Conservation (phyloP, 2,888 invertebrate genomes). For the Acrobasis suavella region DNA sequence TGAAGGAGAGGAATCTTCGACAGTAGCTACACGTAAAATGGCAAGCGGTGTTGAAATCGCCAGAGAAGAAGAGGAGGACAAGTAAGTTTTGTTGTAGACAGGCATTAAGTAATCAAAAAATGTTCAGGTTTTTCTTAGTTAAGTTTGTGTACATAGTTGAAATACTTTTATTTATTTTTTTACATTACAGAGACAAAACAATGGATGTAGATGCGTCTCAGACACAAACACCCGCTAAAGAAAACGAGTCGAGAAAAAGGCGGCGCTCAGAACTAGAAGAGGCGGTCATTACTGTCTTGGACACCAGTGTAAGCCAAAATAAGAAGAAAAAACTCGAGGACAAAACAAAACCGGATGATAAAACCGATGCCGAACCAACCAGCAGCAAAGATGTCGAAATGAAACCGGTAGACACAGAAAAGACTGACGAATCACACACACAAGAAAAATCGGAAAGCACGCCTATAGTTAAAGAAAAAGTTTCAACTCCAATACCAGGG, state of each 20-base stretch:
- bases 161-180: neutral
- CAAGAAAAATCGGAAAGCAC: slow-evolving; percentile 26
- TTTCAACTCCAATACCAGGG: slow-evolving; percentile 24
- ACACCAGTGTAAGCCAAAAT: slow-evolving; percentile 38
- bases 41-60: slow-evolving; percentile 53
- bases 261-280: slow-evolving; percentile 64
- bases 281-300: slow-evolving; percentile 54
- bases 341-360: slow-evolving; percentile 31
- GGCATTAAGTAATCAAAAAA: neutral
- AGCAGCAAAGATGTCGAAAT: slow-evolving; percentile 34
- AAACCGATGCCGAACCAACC: slow-evolving; percentile 31
- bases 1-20: slow-evolving; percentile 54
- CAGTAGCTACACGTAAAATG: slow-evolving; percentile 48
- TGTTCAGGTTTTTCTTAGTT: neutral
- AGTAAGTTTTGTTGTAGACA: slow-evolving; percentile 26
- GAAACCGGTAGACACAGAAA: slow-evolving; percentile 26
- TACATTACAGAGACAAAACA: slow-evolving; percentile 42
- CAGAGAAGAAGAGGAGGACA: slow-evolving; percentile 44
- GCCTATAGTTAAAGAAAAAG: slow-evolving; percentile 23
- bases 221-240: slow-evolving; percentile 33
- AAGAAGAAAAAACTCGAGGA: slow-evolving; percentile 50
- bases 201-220: slow-evolving; percentile 42
- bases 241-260: slow-evolving; percentile 55
- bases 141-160: neutral
- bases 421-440: slow-evolving; percentile 30